phyloP scores from a whole-genome alignment of 2,888 invertebrate genomes.

The Ferdinandea cuprea region DNA sequence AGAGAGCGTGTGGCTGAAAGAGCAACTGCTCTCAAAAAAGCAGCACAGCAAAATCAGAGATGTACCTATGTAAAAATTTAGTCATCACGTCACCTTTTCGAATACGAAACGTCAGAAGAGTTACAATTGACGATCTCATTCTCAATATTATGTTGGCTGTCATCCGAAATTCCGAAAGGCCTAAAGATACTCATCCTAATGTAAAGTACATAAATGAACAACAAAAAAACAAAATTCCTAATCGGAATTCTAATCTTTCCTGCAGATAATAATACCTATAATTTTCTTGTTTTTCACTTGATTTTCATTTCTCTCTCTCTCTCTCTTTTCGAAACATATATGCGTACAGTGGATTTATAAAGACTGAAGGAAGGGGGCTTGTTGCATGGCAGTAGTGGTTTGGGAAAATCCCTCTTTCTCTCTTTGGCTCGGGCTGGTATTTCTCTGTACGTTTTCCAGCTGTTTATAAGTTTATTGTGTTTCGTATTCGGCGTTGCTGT shows the following conservation, averaged over 20 bases:
- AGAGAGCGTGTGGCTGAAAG: constrained; percentile 1
- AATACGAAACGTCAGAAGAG: constrained; percentile 34
- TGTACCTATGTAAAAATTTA: constrained; percentile 41
- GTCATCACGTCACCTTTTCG: constrained; percentile 55
- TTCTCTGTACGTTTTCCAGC: constrained; percentile 17
- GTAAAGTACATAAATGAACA: constrained; percentile 13
- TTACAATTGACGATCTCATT: constrained; percentile 50
- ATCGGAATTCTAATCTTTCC: constrained; percentile 38
- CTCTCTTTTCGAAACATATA: not conserved
- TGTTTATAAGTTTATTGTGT: constrained; percentile 20
- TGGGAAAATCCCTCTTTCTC: constrained; percentile 1
- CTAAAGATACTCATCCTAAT: not conserved
- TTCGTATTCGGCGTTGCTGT: not conserved
- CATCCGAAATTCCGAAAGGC: not conserved
- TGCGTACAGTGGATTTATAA: not conserved
- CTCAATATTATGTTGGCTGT: constrained; percentile 6
- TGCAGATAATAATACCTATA: constrained; percentile 16
- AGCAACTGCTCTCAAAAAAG: constrained; percentile 11
- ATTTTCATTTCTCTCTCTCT: constrained; percentile 37
- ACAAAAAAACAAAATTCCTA: constrained; percentile 24
- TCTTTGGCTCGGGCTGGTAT: not conserved
- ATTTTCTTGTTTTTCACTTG: constrained; percentile 57
- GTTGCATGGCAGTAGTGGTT: not conserved
- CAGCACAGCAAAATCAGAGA: not conserved
- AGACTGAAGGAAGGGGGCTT: not conserved